A percentile compares a stretch with the other conserved stretches of the same genome.
phyloP scores from a whole-genome alignment of 2,888 invertebrate species.

The Leptarthrus brevirostris region DNA sequence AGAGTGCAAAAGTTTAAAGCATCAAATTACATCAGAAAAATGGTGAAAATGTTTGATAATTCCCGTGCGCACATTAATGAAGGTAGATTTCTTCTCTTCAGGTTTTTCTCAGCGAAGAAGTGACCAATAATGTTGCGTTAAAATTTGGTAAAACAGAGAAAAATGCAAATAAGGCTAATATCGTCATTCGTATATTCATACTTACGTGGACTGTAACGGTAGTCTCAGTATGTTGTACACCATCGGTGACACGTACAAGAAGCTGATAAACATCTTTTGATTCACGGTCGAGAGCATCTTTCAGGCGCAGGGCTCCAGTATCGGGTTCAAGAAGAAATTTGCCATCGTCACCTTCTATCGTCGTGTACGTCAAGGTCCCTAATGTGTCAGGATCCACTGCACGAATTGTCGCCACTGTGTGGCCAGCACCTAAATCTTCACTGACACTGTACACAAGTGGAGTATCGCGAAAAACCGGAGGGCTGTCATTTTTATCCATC shows the following conservation, averaged over 20 bases:
- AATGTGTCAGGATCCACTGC: conserved; percentile 89
- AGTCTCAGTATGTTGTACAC: conserved; percentile 85
- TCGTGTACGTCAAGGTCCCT: conserved; percentile 79
- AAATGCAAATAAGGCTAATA: conserved; percentile 38
- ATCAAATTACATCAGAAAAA: conserved; percentile 60
- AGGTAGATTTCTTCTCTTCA: conserved; percentile 35
- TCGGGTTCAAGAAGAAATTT: conserved; percentile 79
- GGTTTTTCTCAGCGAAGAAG: background rate
- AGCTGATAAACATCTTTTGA: conserved; percentile 82
- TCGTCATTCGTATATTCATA: conserved; percentile 8
- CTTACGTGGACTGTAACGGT: conserved; percentile 82
- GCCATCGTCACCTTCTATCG: conserved; percentile 74
- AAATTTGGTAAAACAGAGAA: conserved; percentile 1
- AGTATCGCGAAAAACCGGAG: conserved; percentile 85
- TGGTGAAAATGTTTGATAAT: conserved; percentile 51
- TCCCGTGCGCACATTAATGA: conserved; percentile 34
- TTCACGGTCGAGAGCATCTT: conserved; percentile 87
- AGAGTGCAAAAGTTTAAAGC: conserved; percentile 54
- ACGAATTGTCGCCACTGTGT: conserved; percentile 79
- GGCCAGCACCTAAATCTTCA: conserved; percentile 86
- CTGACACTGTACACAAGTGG: conserved; percentile 81
- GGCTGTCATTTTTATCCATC: conserved; percentile 93
- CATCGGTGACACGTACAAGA: conserved; percentile 87
- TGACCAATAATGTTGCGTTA: background rate
- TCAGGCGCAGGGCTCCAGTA: conserved; percentile 79